Conservation (phyloP, 2,113 vertebrate species). For the Mesembrinibis cayennensis region DNA sequence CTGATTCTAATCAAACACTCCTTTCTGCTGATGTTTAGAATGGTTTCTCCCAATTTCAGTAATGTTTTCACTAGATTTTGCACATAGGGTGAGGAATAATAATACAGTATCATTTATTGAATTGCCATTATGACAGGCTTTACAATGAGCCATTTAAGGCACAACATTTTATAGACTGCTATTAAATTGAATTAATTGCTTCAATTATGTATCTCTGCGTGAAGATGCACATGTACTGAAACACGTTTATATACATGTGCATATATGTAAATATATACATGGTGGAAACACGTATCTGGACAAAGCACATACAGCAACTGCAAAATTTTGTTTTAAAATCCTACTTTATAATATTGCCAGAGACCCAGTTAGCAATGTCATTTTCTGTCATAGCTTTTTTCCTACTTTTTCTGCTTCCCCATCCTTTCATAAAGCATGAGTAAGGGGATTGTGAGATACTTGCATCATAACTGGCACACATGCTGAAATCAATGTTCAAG, state of each 20-base stretch:
- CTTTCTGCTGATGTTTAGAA: conserved; percentile 43
- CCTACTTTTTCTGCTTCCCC: not conserved
- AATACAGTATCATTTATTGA: conserved; percentile 15
- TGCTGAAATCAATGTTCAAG: not conserved
- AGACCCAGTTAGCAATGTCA: not conserved
- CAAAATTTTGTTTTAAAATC: not conserved
- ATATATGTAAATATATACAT: not conserved
- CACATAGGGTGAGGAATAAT: conserved; percentile 30
- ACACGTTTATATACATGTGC: not conserved
- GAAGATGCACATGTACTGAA: not conserved
- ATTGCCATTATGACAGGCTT: not conserved
- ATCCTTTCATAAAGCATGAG: not conserved
- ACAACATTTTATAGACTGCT: not conserved
- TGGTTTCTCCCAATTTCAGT: conserved; percentile 40
- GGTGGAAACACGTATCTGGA: not conserved
- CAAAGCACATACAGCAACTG: not conserved
- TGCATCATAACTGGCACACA: not conserved
- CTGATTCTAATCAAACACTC: conserved; percentile 33
- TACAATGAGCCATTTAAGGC: conserved; percentile 13
- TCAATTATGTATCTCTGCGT: not conserved
- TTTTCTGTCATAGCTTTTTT: not conserved
- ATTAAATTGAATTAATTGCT: not conserved
- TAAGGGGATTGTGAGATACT: not conserved
- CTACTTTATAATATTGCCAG: not conserved
- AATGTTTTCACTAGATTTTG: conserved; percentile 44